Evolutionary conservation across 2,888 invertebrate species (phyloP).

Genomic region (Pterostichus madidus): DNA sequence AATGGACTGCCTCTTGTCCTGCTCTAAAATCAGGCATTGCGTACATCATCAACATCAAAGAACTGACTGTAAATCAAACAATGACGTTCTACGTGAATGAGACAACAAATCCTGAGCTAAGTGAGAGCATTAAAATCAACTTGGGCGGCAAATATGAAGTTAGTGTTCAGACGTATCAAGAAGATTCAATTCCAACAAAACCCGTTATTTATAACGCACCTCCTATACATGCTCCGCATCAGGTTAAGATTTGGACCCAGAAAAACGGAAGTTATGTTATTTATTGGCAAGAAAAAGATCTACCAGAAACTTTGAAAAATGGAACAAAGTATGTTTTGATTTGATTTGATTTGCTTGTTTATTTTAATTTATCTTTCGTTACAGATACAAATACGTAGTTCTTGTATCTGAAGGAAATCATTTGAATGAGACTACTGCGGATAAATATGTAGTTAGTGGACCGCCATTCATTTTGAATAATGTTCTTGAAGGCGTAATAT

Average conservation of each 20-base stretch:
- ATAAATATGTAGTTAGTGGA: conserved; percentile 77
- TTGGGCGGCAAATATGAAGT: conserved; percentile 80
- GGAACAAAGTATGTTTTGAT: conserved; percentile 69
- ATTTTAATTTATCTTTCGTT: conserved; percentile 67
- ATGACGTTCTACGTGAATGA: conserved; percentile 78
- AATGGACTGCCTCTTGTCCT: conserved; percentile 87
- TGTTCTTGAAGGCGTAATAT: conserved; percentile 78
- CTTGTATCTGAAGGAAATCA: conserved; percentile 81
- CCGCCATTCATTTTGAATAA: conserved; percentile 80
- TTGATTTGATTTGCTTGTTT: conserved; percentile 43
- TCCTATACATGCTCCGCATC: conserved; percentile 82
- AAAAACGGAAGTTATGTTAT: conserved; percentile 83
- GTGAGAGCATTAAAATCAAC: conserved; percentile 78
- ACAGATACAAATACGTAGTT: conserved; percentile 82
- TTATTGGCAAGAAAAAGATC: conserved; percentile 82
- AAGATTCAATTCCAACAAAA: conserved; percentile 77
- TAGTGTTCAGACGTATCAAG: conserved; percentile 77
- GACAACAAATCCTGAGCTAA: conserved; percentile 77
- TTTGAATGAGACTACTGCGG: conserved; percentile 78
- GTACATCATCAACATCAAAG: conserved; percentile 81
- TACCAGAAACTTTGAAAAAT: conserved; percentile 72
- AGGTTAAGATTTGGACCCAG: conserved; percentile 81
- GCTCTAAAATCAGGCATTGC: conserved; percentile 77
- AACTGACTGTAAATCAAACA: conserved; percentile 77
- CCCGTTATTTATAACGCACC: conserved; percentile 80